Evolutionary conservation across 64 coral and sea anemone species (phyloP), one percentile per base, ranked within the genome.

Genomic region (Porites australiensis): DNA sequence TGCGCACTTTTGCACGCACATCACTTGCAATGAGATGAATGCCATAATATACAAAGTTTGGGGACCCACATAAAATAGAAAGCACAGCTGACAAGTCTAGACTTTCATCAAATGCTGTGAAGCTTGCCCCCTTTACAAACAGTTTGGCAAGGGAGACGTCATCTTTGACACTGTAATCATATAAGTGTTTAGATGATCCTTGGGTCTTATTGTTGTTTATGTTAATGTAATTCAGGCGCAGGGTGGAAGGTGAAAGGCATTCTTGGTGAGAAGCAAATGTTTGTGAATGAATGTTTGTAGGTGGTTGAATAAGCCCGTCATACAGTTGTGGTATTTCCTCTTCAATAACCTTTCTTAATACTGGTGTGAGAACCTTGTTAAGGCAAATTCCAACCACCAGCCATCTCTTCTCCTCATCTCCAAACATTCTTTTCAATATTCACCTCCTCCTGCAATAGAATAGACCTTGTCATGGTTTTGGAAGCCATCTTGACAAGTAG

Each of bases 381-480:
- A 95, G 77, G 72, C 82, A 77, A 88, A 95, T 95, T 11, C 94
- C 94, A 18, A 87, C 77, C 47, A 95, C 94, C 37, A 95, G 54
- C 94, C 94, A 95, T 65, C 94, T 79, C 22, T 82, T 91, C 19
- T 95, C 61, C 2, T 91, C 77, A 59, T 78, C 74, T 53, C 5
- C 27, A 10, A 89, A 47, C 73, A 76, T 76, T 57, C 7, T 55
- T 5, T 55, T 7, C 53, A 11, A 55, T 55, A 55, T 57, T 57
- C 54, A 9, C 12, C 54, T 57, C 54, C 54, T 57, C 54, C 54
- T 57, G 12, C 54, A 5, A 57, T 12, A 57, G 54, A 57, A 37
- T 37, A 37, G 27, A 37, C 27, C 27, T 37, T 37, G 27, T 37
- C 27, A 37, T 37, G 27, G 27, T 37, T 37, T 37, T 37, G 27